Evolutionary conservation across 2,888 invertebrate species (phyloP), one percentile per base, ranked within the genome.

Genomic region (Corbicula japonica): DNA sequence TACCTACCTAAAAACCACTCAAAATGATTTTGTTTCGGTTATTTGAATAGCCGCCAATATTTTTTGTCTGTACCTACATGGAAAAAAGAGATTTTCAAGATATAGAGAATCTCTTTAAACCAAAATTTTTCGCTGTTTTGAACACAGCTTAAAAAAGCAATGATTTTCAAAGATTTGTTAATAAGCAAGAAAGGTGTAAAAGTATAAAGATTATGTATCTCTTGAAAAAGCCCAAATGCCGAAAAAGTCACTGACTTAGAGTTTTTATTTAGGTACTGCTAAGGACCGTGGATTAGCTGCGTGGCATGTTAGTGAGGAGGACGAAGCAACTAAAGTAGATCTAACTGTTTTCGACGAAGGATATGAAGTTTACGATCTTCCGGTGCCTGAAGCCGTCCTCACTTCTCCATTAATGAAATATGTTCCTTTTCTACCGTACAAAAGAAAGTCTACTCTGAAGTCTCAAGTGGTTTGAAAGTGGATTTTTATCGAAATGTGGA

Each of bases 351-450:
- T 56, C 41, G 61, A 56, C 26, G 83, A 83, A 54, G 83, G 83
- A 18, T 76, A 70, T 50, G 83, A 83, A 46, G 76, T 83, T 5
- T 83, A 83, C 32, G 38, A 56, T 21, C 83, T 80, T 4, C 46
- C 75, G 6, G 35, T 77, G 0, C 75, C 73, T 6, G 26, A 48
- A n/a, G n/a, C 56, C 21, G 32, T 80, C 23, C 32, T 65, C 12
- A 62, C 77, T 6, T 50, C 48, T 44, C 54, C 30, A 18, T 18
- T 77, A 1, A 72, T 80, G 72, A 75, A 75, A 44, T 77, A 75
- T 28, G 15, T 83, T 10, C 83, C 83, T 12, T 83, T 83, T 28
- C 48, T 83, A 60, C 83, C 83, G 28, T 60, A 76, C 54, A 71
- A n/a, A 48, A 34, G 66, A 35, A 28, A n/a, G n/a, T n/a, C n/a